Conservation (phyloP, 2,888 invertebrate species). For the Stegophylla sp. region DNA sequence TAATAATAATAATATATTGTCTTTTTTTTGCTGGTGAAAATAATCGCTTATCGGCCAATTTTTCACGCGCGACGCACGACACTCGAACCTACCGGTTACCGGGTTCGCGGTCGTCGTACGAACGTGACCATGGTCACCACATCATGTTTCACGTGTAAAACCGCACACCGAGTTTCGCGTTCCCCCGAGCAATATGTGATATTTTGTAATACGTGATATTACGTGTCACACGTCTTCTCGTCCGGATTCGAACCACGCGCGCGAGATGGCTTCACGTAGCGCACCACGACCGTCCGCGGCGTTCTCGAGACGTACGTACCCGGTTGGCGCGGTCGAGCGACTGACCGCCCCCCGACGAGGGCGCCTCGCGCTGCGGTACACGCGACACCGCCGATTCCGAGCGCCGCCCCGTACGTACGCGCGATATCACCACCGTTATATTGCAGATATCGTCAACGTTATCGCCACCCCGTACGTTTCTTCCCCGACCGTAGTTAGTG, state of each 20-base stretch:
- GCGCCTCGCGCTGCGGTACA: neutral
- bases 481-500: too few relatives aligned
- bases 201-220: too few relatives aligned
- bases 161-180: neutral
- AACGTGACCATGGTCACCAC: neutral
- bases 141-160: neutral
- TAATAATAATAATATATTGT: too few relatives aligned
- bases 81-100: neutral
- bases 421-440: neutral
- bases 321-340: slow-evolving; percentile 30
- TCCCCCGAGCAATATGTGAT: too few relatives aligned
- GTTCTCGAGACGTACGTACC: slow-evolving; percentile 8
- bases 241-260: neutral
- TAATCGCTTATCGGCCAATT: too few relatives aligned
- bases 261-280: neutral
- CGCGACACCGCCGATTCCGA: neutral
- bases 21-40: too few relatives aligned
- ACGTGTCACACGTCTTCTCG: too few relatives aligned
- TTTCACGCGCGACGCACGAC: neutral
- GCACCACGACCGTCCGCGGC: neutral
- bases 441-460: too few relatives aligned
- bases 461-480: too few relatives aligned
- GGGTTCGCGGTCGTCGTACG: neutral
- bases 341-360: slow-evolving; percentile 23
- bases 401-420: neutral